Base-by-base conservation (phyloP, 2,797 vertebrate genomes). In the Streptopelia turtur region DNA sequence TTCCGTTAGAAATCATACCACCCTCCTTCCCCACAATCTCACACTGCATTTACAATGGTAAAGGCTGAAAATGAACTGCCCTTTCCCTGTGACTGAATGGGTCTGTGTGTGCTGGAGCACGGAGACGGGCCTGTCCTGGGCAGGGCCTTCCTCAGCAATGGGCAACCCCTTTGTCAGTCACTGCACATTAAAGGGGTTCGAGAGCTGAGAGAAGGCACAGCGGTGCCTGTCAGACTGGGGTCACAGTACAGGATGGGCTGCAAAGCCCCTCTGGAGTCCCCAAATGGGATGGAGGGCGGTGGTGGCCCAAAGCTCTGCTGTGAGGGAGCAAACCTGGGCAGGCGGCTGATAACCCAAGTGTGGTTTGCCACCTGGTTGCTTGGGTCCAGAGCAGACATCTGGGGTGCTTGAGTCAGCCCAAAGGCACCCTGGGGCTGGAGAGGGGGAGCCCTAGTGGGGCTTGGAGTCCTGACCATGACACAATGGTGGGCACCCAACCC, bases 371-470 rank as follows among this genome's bases (percentile, higher is more conserved):
- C 15, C 50, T 49, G 10, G 18, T 78, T 1, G 0, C 35, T 84
- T 0, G 0, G 20, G 28, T 80, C 31, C 43, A 30, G 43, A 64
- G 11, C 3, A 78, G 64, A 27, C 14, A 33, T 4, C 13, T 18
- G 0, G 3, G 31, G 1, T 72, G 50, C 31, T 52, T 0, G 1
- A 43, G 18, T 50, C 4, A 3, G 16, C 45, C 77, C 6, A 64
- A 61, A 76, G 66, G 39, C 28, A 25, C 16, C 23, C 12, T 13
- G 52, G 37, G 11, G n/a, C 4, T 53, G 31, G 35, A 69, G 50
- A 47, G 2, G 4, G 10, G 23, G 50, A 83, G 47, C 16, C 45
- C 60, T 47, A 47, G 31, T 16, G 8, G 50, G 60, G 23, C n/a
- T 84, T 52, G n/a, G 37, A 50, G 15, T 22, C 71, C 63, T 1